These are phyloP conservation scores for Cenopis cana DNA, from an alignment of 2,888 invertebrate species.

Conservation along the genomic window DNA sequence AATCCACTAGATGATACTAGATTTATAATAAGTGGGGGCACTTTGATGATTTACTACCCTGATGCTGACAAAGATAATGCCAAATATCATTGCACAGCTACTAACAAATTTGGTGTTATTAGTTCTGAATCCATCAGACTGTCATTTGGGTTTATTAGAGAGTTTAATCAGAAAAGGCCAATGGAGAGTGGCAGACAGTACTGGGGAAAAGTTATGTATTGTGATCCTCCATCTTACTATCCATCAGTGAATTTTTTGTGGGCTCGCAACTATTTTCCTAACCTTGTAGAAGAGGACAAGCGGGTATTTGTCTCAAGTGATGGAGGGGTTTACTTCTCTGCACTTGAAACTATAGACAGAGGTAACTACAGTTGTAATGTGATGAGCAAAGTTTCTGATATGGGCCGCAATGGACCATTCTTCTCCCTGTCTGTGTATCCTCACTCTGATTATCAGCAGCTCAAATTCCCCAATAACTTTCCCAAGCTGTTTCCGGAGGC, in stretches of 20 bases:
- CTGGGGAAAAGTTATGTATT: constrained; percentile 96
- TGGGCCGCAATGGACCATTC: constrained; percentile 95
- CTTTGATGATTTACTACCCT: constrained; percentile 94
- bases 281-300: constrained; percentile 96
- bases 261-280: constrained; percentile 95
- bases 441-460: constrained; percentile 94
- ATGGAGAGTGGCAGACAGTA: constrained; percentile 94
- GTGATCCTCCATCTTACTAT: constrained; percentile 97
- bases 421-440: constrained; percentile 93
- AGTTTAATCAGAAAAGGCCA: constrained; percentile 95
- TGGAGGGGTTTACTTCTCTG: constrained; percentile 97
- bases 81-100: constrained; percentile 95
- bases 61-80: constrained; percentile 93
- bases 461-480: constrained; percentile 97
- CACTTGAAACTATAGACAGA: constrained; percentile 94
- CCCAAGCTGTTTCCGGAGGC: constrained; percentile 98
- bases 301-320: constrained; percentile 97
- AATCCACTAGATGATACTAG: constrained; percentile 90
- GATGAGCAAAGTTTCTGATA: constrained; percentile 93
- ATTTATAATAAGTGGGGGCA: constrained; percentile 96
- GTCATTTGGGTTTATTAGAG: constrained; percentile 95
- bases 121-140: constrained; percentile 94
- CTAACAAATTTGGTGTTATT: constrained; percentile 95
- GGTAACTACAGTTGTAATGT: constrained; percentile 97
- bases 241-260: constrained; percentile 96